Base-by-base conservation (phyloP, 1,140 invertebrate species). In the Leptinotarsa lineolata region DNA sequence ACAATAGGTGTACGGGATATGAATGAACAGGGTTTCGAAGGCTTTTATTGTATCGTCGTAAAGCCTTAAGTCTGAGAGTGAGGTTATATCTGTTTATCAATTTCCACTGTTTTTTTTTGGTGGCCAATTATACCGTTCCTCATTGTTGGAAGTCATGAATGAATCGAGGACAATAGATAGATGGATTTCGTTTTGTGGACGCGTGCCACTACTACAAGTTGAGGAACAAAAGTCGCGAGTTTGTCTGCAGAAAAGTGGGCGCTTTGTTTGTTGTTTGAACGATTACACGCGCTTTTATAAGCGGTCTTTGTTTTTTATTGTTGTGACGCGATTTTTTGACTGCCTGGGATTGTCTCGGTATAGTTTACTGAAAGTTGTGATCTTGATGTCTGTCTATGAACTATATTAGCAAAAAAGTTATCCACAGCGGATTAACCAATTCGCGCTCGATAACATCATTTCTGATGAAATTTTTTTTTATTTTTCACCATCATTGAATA, bases 141-240 rank as follows among this genome's bases (percentile, higher is more conserved):
- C 61, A 63, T 63, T 63, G 20, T 18, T 22, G 24, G 61, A 63
- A 63, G 61, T 63, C 61, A 63, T 63, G 61, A 63, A 63, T 63
- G 61, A 63, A 30, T 63, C 20, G 61, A 63, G 61, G 61, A 63
- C 61, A 63, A 63, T 63, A 20, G 61, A 30, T n/a, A 63, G 61
- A 63, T 63, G 61, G 24, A 63, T 63, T 54, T 18, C n/a, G 48
- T 54, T 54, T 54, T 54, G 48, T 54, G 48, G 15, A 54, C 48
- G 48, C 48, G 48, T 54, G 48, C 48, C 16, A 54, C 48, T 54
- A 54, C 48, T 16, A 54, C 15, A 16, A 16, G 48, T 16, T 15
- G 6, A 54, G n/a, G 15, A 54, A 54, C 48, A 54, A 54, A 12
- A 54, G 48, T 54, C 48, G 48, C 48, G 48, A 18, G 48, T 16